phyloP scores from a whole-genome alignment of 2,113 vertebrate species.

The Atlantisia rogersi region DNA sequence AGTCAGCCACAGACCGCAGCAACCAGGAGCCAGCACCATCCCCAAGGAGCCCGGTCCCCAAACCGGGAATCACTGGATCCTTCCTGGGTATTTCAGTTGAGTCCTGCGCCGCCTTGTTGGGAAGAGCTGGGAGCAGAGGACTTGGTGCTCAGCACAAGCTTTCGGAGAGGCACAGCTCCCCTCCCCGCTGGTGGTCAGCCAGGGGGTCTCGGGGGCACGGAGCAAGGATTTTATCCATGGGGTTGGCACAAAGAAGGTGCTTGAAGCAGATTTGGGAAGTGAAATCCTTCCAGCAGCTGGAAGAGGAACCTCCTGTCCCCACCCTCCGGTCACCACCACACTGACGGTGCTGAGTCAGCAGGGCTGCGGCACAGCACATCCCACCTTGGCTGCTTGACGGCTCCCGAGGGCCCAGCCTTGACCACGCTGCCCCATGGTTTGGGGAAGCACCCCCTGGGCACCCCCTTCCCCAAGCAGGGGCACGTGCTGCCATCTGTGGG shows the following conservation, averaged over 20 bases:
- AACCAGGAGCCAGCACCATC: fast-evolving
- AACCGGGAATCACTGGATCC: fast-evolving
- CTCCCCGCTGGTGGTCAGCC: background rate
- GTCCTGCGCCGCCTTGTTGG: fast-evolving
- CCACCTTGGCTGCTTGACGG: fast-evolving
- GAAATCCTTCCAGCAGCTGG: background rate
- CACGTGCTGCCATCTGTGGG: background rate
- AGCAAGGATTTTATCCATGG: background rate
- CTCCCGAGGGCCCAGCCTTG: background rate
- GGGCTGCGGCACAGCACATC: background rate
- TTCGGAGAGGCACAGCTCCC: fast-evolving
- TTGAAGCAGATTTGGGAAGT: background rate
- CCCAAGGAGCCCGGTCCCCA: background rate
- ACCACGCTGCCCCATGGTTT: background rate
- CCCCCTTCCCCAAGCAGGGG: background rate
- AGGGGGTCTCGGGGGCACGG: background rate
- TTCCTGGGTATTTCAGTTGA: background rate
- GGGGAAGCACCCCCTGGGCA: background rate
- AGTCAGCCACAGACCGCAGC: fast-evolving
- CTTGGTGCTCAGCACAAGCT: background rate
- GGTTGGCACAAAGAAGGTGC: background rate
- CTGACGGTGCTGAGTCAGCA: background rate
- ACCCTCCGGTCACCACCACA: fast-evolving
- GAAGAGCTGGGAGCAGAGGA: background rate
- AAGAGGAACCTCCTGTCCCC: constrained; percentile 27